Evolutionary conservation across 2,113 vertebrate species (phyloP).

Genomic region (Paraplagusia blochii): DNA sequence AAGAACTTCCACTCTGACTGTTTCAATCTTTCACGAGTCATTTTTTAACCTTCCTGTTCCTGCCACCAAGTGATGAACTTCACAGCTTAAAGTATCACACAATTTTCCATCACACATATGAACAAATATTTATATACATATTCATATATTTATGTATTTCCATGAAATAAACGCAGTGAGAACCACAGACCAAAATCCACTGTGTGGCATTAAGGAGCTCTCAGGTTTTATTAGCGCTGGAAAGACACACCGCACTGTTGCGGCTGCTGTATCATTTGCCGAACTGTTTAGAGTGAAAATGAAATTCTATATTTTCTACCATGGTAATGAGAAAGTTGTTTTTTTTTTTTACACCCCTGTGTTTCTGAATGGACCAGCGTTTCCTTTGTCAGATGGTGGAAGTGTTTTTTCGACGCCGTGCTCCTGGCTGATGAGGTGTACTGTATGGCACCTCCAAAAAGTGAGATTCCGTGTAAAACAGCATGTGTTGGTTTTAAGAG

Average conservation of each 20-base stretch:
- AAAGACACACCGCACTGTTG: not conserved
- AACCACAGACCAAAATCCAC: not conserved
- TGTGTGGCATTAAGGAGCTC: not conserved
- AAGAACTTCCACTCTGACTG: conserved; percentile 29
- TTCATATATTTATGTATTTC: too few species aligned
- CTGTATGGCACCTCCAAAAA: conserved; percentile 43
- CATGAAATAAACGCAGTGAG: not conserved
- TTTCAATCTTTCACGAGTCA: conserved; percentile 55
- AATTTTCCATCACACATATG: conserved; percentile 10
- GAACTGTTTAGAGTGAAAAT: not conserved
- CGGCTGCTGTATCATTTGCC: not conserved
- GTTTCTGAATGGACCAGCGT: conserved; percentile 2
- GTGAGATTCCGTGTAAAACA: conserved; percentile 61
- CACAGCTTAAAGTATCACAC: conserved; percentile 5
- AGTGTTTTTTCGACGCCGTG: conserved; percentile 18
- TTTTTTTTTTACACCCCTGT: conserved; percentile 16
- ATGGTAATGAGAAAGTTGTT: not conserved
- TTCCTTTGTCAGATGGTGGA: conserved; percentile 4
- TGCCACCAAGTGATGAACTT: conserved; percentile 14
- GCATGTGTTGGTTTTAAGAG: conserved; percentile 61
- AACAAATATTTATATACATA: not conserved
- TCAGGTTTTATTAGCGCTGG: not conserved
- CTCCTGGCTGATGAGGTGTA: conserved; percentile 54
- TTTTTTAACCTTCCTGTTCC: conserved; percentile 47
- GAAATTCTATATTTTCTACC: not conserved